Evolutionary conservation across 2,797 vertebrate species (phyloP).

Genomic region (Crocidura indochinensis): DNA sequence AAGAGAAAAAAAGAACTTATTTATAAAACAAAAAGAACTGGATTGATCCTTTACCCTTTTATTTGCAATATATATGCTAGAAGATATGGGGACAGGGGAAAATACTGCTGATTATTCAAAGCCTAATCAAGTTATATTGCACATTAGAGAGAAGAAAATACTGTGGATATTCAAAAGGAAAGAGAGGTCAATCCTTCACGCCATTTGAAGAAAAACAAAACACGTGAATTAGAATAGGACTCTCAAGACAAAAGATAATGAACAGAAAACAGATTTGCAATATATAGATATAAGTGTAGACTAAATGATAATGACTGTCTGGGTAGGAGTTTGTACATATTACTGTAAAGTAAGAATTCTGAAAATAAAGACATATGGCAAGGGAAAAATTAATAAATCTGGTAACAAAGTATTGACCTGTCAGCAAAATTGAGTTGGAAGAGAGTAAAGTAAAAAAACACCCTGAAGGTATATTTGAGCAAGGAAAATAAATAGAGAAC

Average conservation of each 20-base stretch:
- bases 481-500: not conserved
- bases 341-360: constrained; percentile 48
- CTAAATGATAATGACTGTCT: constrained; percentile 57
- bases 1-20: constrained; percentile 50
- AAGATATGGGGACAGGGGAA: constrained; percentile 8
- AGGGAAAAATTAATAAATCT: constrained; percentile 66
- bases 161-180: not conserved
- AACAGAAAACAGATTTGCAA: constrained; percentile 19
- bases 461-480: not conserved
- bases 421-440: constrained; percentile 61
- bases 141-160: constrained; percentile 29
- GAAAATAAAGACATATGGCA: constrained; percentile 68
- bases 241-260: constrained; percentile 22
- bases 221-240: constrained; percentile 55
- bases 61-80: not conserved
- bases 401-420: constrained; percentile 51
- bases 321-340: constrained; percentile 34
- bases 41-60: not conserved
- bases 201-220: constrained; percentile 39
- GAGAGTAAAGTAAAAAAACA: not conserved
- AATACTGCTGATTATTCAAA: not conserved
- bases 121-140: not conserved
- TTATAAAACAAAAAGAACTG: constrained; percentile 51
- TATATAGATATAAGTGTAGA: constrained; percentile 15
- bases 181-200: not conserved